Base-by-base conservation (phyloP, 37 sponge, comb jelly and placozoan species). In the Aphrocallistes beatrix region DNA sequence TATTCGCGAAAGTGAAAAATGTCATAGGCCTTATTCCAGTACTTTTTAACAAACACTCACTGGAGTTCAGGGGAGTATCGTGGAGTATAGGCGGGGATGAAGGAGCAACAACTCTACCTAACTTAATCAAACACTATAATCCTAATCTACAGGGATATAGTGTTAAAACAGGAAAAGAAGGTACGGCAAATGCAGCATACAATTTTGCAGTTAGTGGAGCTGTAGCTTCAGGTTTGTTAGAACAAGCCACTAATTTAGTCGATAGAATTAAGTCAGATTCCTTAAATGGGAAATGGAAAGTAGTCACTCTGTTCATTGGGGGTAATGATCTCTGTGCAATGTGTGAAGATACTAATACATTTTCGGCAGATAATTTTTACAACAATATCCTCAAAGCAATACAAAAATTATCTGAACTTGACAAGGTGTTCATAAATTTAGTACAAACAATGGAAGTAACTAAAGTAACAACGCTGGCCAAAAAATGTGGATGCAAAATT, bases 241-340 rank as follows among this genome's bases (percentile, higher is more conserved):
- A n/a, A 38, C 39, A 38, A 38, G 38, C 83, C 10, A 17, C 9
- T 34, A n/a, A 25, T 6, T 1, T 82, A 13, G 39, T 82, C 8
- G 17, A 17, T 82, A 13, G 83, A 3, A 82, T 38, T 8, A 38
- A 82, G 28, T 38, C 39, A 23, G 39, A 38, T 42, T 40, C 75
- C 38, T 82, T 81, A 37, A 37, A 88, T 6, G 85, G 38, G 81
- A 83, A 86, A 19, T 92, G 92, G 92, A 92, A 92, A 51, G 36
- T 92, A 36, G 51, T 92, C 30, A 88, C 90, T 0, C 38, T 92
- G 47, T 92, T 88, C 86, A 92, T 92, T 83, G 92, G 92, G 30
- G 92, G 88, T 51, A 92, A 92, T 23, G 90, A 92, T 38, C 92
- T 92, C 37, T 92, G 92, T 88, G 75, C 85, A 37, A 23, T 50